Conservation (phyloP, 2,888 invertebrate genomes). For the Drosophila picticornis region DNA sequence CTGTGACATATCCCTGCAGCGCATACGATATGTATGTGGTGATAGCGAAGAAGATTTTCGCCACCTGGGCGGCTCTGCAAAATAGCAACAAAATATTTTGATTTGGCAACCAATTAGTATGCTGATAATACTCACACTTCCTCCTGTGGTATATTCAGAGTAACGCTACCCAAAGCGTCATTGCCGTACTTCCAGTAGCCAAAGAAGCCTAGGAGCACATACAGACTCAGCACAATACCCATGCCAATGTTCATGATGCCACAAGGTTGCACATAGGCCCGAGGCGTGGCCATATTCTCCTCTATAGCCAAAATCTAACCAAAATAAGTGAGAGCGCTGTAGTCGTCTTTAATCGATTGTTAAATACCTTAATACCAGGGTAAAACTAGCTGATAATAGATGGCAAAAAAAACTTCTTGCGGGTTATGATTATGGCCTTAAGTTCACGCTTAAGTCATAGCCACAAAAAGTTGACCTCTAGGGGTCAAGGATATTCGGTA, state of each 20-base stretch:
- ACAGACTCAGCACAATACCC: conserved; percentile 93
- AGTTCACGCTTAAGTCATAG: background rate
- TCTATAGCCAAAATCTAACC: conserved; percentile 96
- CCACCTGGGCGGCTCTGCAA: conserved; percentile 90
- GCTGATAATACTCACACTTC: conserved; percentile 87
- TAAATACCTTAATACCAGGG: background rate
- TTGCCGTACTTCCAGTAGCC: conserved; percentile 96
- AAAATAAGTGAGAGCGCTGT: background rate
- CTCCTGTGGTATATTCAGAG: conserved; percentile 92
- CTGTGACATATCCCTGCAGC: conserved; percentile 99
- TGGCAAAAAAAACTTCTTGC: background rate
- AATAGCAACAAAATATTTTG: background rate
- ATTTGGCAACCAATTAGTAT: conserved; percentile 5
- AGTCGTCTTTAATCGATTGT: background rate
- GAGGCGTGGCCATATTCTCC: conserved; percentile 97
- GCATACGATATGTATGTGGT: conserved; percentile 97
- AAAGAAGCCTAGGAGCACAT: conserved; percentile 95
- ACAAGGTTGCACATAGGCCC: conserved; percentile 94
- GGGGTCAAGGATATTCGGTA: background rate
- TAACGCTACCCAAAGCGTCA: conserved; percentile 91
- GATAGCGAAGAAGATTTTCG: conserved; percentile 92
- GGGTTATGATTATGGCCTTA: background rate
- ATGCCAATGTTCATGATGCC: conserved; percentile 97
- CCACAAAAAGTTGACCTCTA: background rate
- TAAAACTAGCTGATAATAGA: background rate